Conservation (phyloP, 2,888 invertebrate genomes). For the Xylophagus ater region DNA sequence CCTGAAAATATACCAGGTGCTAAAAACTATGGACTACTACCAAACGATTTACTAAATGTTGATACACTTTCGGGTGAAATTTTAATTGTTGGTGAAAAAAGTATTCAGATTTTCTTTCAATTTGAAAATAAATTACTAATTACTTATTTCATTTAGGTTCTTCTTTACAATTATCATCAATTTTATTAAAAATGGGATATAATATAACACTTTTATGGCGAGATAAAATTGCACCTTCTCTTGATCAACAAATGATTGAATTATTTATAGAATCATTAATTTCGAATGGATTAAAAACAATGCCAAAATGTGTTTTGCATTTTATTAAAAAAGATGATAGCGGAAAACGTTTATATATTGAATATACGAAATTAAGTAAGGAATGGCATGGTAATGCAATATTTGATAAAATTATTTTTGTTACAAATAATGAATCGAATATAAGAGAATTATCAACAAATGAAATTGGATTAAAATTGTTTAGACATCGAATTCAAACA, state of each 20-base stretch:
- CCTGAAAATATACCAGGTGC: conserved; percentile 6
- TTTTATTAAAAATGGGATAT: conserved; percentile 3
- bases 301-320: conserved; percentile 2
- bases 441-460: conserved; percentile 1
- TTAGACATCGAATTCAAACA: conserved; percentile 4
- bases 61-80: conserved; percentile 5
- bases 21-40: conserved; percentile 7
- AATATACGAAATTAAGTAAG: conserved; percentile 6
- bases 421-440: neutral
- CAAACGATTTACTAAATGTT: conserved; percentile 8
- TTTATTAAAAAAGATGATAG: neutral
- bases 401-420: conserved; percentile 11
- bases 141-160: conserved; percentile 7
- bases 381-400: conserved; percentile 1
- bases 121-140: no score
- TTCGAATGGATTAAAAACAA: conserved; percentile 1
- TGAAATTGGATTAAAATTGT: neutral
- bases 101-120: conserved; percentile 7
- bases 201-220: conserved; percentile 4
- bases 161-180: conserved; percentile 6
- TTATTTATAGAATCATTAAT: neutral
- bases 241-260: conserved; percentile 9
- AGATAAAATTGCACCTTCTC: neutral
- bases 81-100: conserved; percentile 7
- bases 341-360: conserved; percentile 1